Base-by-base conservation (phyloP, 2,113 vertebrate genomes). In the Columba janthina region DNA sequence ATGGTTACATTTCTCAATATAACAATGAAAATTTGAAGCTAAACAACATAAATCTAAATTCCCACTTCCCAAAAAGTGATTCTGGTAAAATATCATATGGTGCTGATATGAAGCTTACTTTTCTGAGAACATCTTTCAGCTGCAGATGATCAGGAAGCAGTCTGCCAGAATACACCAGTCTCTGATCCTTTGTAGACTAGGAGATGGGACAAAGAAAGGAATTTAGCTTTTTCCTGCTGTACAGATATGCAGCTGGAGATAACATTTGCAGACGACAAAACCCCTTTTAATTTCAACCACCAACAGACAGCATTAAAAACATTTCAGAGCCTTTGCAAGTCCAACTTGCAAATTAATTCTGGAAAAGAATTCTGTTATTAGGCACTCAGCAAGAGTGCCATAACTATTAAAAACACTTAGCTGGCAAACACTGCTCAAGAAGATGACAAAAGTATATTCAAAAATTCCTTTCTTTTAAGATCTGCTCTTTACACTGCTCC, bases 131-230 rank as follows among this genome's bases (percentile, higher is more conserved):
- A 96, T 99, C 99, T 97, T 98, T 98, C 97, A 99, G 98, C 96
- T 99, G 98, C 90, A 99, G 98, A 91, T 99, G 99, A 98, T 99
- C 99, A 78, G 98, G 98, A 92, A 99, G 99, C 95, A 99, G 98
- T 96, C 98, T 98, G 93, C 99, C 99, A 62, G 98, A 99, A 97
- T 99, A 99, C 96, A 99, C 98, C 98, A 99, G 98, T 74, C 98
- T 98, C 97, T 99, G 99, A 98, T 99, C 99, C 98, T 98, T 99
- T 79, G 98, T 98, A 81, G 97, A 98, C 99, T 99, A 92, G 93
- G 94, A 97, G 90, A 98, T 94, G 94, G 91, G 96, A 98, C 95
- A 98, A 98, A 98, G 94, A 97, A 95, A 97, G 93, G 87, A 96
- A 95, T 95, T 97, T 94, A 97, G 94, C 60, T 97, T 97, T 96